Conservation (phyloP, 2,113 vertebrate species). For the Lampris incognitus region DNA sequence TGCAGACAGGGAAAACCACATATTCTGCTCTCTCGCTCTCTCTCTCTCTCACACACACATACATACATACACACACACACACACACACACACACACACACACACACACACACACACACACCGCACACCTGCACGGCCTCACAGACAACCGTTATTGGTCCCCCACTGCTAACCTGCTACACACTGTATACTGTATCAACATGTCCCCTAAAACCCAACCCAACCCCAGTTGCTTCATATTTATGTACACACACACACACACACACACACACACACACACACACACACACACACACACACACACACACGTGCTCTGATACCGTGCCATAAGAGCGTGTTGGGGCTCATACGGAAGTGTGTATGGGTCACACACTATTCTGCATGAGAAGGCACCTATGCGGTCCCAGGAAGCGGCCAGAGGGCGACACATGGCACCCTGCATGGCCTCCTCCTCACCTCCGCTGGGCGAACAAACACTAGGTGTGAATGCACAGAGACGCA, state of each 20-base stretch:
- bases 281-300: constrained; percentile 8
- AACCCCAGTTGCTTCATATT: neutral
- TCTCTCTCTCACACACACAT: too few relatives aligned
- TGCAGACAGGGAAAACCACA: constrained; percentile 3
- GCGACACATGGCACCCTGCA: too few relatives aligned
- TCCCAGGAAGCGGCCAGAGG: too few relatives aligned
- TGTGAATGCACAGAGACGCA: too few relatives aligned
- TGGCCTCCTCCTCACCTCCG: too few relatives aligned
- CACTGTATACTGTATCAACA: neutral
- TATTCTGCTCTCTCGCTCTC: constrained; percentile 10
- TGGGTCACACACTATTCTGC: too few relatives aligned
- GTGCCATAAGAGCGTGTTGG: too few relatives aligned
- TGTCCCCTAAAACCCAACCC: neutral
- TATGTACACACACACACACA: neutral
- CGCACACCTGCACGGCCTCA: neutral
- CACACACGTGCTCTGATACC: too few relatives aligned
- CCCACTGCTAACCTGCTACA: neutral
- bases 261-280: constrained; percentile 5
- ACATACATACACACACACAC: neutral
- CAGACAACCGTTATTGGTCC: neutral
- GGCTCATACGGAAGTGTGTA: too few relatives aligned
- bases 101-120: neutral
- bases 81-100: constrained; percentile 8
- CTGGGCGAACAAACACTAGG: neutral
- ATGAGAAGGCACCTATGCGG: too few relatives aligned